Conservation (phyloP, 2,113 vertebrate species). For the Cynopterus brachyotis region DNA sequence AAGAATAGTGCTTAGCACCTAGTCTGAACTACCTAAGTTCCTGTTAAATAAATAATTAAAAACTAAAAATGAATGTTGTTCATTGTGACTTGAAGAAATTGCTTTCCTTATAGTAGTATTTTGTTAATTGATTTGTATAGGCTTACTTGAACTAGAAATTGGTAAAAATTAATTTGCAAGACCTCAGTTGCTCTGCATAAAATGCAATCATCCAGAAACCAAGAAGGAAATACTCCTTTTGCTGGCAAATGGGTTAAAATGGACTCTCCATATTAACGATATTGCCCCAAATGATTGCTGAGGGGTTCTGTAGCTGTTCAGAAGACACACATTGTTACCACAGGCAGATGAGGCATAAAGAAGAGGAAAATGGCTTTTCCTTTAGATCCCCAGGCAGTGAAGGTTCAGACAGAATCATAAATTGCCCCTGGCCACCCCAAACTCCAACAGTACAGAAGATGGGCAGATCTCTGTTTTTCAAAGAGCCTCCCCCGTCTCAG, state of each 20-base stretch:
- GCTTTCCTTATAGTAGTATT: not conserved
- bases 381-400: not conserved
- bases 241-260: not conserved
- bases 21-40: not conserved
- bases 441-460: not conserved
- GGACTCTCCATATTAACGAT: not conserved
- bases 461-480: not conserved
- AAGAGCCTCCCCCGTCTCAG: not conserved
- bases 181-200: not conserved
- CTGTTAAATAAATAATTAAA: not conserved
- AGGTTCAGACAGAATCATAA: not conserved
- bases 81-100: not conserved
- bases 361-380: not conserved
- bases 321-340: not conserved
- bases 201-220: not conserved
- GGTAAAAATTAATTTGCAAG: not conserved
- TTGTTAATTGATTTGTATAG: not conserved
- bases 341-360: not conserved
- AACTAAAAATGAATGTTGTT: not conserved
- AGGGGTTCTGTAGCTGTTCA: not conserved
- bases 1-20: not conserved
- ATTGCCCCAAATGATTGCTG: not conserved
- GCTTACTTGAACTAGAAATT: not conserved
- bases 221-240: not conserved
- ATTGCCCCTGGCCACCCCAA: not conserved